phyloP scores from a whole-genome alignment of 2,888 invertebrate genomes.

The Charanyca ferruginea region DNA sequence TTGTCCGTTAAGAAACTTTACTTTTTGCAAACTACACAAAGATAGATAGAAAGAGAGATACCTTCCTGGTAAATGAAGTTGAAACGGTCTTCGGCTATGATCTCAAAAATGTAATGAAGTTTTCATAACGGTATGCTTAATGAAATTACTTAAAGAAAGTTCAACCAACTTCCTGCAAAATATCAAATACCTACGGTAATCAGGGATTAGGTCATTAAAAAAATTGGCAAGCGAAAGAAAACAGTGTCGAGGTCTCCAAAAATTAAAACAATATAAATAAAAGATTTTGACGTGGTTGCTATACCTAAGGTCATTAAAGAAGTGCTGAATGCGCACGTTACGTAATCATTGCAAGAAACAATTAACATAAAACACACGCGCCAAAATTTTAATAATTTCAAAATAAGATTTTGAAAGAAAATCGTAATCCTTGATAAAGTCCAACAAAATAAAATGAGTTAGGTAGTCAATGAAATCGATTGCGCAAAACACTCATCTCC shows the following conservation, averaged over 20 bases:
- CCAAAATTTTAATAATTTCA: background rate
- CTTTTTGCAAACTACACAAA: constrained; percentile 5
- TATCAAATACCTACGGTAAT: constrained; percentile 12
- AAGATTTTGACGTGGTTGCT: background rate
- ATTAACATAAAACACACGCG: constrained; percentile 3
- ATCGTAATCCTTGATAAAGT: background rate
- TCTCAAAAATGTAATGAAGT: constrained; percentile 24
- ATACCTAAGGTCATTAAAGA: background rate
- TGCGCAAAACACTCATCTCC: constrained; percentile 35
- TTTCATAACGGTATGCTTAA: constrained; percentile 41
- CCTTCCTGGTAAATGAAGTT: background rate
- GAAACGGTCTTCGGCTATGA: constrained; percentile 8
- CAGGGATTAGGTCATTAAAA: constrained; percentile 8
- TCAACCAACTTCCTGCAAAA: constrained; percentile 24
- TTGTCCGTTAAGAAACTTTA: constrained; percentile 18
- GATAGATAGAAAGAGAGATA: background rate
- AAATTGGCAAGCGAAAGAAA: too few relatives aligned
- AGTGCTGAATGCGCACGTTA: constrained; percentile 6
- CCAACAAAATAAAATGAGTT: constrained; percentile 14
- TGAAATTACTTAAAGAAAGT: constrained; percentile 45
- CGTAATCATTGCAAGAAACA: background rate
- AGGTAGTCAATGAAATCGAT: constrained; percentile 25
- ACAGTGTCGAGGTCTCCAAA: background rate
- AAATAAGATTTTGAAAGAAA: constrained; percentile 6
- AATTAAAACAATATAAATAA: background rate